Evolutionary conservation across 1,140 invertebrate genomes (phyloP).

Genomic region (Eriosoma lanigerum): DNA sequence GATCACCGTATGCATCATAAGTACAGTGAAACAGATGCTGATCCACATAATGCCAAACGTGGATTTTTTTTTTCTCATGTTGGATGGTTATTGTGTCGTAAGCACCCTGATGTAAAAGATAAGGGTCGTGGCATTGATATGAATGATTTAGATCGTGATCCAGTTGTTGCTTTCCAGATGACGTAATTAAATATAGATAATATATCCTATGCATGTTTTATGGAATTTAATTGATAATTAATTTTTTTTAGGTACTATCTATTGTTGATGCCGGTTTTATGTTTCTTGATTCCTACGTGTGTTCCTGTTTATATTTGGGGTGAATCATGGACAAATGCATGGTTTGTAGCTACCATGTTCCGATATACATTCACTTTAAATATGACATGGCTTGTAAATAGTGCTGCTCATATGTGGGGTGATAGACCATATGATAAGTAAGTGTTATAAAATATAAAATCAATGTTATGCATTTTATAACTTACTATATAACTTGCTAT

Average conservation of each 20-base stretch:
- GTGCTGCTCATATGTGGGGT: slow-evolving; percentile 90
- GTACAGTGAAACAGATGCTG: slow-evolving; percentile 86
- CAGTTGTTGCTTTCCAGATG: slow-evolving; percentile 82
- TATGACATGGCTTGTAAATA: slow-evolving; percentile 94
- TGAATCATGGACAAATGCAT: slow-evolving; percentile 77
- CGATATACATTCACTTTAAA: slow-evolving; percentile 86
- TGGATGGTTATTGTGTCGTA: slow-evolving; percentile 83
- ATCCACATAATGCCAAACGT: slow-evolving; percentile 74
- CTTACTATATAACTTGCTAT: too few species aligned
- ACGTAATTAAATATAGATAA: slow-evolving; percentile 62
- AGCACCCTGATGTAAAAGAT: slow-evolving; percentile 79
- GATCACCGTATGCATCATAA: slow-evolving; percentile 92
- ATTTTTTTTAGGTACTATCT: slow-evolving; percentile 74
- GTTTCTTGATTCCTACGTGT: slow-evolving; percentile 83
- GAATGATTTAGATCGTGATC: slow-evolving; percentile 81
- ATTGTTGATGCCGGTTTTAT: slow-evolving; percentile 75
- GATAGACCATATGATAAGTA: slow-evolving; percentile 87
- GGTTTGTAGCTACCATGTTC: slow-evolving; percentile 79
- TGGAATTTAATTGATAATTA: slow-evolving; percentile 18
- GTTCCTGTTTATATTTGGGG: slow-evolving; percentile 83
- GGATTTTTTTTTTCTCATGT: slow-evolving; percentile 91
- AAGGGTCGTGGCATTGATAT: slow-evolving; percentile 80
- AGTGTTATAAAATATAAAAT: not conserved
- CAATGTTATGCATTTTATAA: too few species aligned
- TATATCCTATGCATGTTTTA: not conserved